These are phyloP conservation scores for Amphipyra berbera DNA, from an alignment of 2,888 invertebrate genomes.

Conservation along the genomic window DNA sequence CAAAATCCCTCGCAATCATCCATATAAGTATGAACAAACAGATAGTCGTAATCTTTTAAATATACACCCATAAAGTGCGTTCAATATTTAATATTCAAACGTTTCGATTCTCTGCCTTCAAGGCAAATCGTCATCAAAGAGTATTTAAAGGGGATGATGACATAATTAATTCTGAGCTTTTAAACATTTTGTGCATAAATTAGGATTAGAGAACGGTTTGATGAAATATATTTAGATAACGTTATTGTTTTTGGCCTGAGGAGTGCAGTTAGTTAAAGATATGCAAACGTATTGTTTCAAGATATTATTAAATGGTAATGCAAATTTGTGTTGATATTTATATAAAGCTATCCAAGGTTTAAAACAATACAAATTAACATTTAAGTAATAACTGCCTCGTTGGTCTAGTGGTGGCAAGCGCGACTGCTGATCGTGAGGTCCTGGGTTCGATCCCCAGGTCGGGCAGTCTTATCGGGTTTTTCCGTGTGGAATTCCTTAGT, in stretches of 20 bases:
- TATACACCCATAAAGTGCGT: conserved; percentile 3
- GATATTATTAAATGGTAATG: conserved; percentile 3
- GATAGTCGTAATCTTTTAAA: not conserved
- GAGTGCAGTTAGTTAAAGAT: not conserved
- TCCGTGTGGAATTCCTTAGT: too few relatives aligned
- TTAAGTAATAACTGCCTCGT: too few relatives aligned
- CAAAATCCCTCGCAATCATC: too few relatives aligned
- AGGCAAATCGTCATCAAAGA: conserved; percentile 59
- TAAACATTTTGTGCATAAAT: conserved; percentile 50
- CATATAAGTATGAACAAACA: conserved; percentile 7
- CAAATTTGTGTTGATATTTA: too few relatives aligned
- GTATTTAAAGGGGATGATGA: conserved; percentile 49
- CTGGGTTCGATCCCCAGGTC: too few relatives aligned
- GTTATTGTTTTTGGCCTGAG: conserved; percentile 14
- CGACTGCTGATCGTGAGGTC: too few relatives aligned
- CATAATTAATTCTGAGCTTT: conserved; percentile 55
- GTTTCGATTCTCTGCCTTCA: conserved; percentile 38
- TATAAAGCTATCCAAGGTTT: not conserved
- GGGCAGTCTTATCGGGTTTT: too few relatives aligned
- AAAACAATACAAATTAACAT: too few relatives aligned
- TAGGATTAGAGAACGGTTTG: conserved; percentile 36
- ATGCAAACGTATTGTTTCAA: conserved; percentile 18
- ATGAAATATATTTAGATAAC: conserved; percentile 15
- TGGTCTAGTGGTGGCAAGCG: too few relatives aligned
- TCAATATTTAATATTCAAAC: conserved; percentile 31